These are phyloP conservation scores for Thermophis baileyi DNA, from an alignment of 2,113 vertebrate species.

Conservation along the genomic window DNA sequence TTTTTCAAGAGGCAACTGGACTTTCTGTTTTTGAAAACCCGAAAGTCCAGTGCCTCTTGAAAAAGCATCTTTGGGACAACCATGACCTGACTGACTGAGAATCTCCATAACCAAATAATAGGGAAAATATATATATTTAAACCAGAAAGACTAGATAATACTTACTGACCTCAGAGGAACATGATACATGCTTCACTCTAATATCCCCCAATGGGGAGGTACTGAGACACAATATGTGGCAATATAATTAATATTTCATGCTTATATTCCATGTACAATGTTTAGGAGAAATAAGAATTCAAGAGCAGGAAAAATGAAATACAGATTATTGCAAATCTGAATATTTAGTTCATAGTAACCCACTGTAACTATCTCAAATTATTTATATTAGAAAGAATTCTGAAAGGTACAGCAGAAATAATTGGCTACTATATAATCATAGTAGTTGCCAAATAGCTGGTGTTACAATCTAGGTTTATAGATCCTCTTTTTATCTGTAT, in stretches of 20 bases:
- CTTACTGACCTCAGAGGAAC: background rate
- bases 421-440: background rate
- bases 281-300: background rate
- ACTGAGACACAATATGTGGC: background rate
- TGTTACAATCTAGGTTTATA: background rate
- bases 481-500: slow-evolving; percentile 9
- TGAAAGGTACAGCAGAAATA: background rate
- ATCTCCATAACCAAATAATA: background rate
- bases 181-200: background rate
- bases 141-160: slow-evolving; percentile 9
- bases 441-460: background rate
- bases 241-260: background rate
- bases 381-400: background rate
- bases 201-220: background rate
- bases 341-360: background rate
- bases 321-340: background rate
- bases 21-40: no score
- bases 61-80: no score
- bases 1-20: no score
- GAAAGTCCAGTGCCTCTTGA: no score
- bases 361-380: background rate
- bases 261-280: background rate
- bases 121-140: accelerated
- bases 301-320: background rate
- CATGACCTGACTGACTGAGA: no score